Conservation (phyloP, 2,797 vertebrate species). For the Gymnothorax reevesii region DNA sequence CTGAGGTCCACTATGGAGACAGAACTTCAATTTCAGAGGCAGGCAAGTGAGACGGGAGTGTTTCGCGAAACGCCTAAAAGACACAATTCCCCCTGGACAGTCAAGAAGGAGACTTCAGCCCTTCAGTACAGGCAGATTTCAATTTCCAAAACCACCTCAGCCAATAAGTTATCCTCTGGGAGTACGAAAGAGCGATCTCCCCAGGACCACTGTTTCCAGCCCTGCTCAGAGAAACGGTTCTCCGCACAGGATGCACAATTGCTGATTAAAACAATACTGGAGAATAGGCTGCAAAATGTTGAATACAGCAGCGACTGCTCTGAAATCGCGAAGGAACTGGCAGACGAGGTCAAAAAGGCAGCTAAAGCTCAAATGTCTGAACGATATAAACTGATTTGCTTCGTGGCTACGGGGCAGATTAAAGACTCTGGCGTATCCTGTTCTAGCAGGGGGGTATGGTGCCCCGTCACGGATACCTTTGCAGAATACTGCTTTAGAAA, state of each 20-base stretch:
- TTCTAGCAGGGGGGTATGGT: constrained; percentile 54
- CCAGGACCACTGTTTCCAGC: constrained; percentile 29
- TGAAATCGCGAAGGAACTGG: constrained; percentile 41
- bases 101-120: not conserved
- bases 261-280: constrained; percentile 46
- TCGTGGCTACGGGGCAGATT: constrained; percentile 47
- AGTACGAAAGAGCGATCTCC: not conserved
- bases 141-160: constrained; percentile 33
- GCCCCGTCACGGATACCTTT: constrained; percentile 51
- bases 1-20: not conserved
- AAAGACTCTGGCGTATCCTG: constrained; percentile 43
- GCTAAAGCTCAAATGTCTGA: constrained; percentile 42
- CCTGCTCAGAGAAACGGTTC: constrained; percentile 41
- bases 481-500: constrained; percentile 56
- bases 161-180: constrained; percentile 29
- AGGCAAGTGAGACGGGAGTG: not conserved
- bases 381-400: constrained; percentile 57
- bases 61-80: constrained; percentile 20
- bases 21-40: constrained; percentile 4
- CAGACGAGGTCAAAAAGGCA: constrained; percentile 47
- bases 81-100: constrained; percentile 2
- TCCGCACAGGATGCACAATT: constrained; percentile 37
- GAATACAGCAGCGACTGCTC: constrained; percentile 43
- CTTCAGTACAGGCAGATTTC: constrained; percentile 1
- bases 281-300: constrained; percentile 37